A percentile compares a stretch with the other conserved stretches of the same genome.
These are phyloP conservation scores for Siniperca scherzeri DNA, from an alignment of 2,797 vertebrate species.

Conservation along the genomic window DNA sequence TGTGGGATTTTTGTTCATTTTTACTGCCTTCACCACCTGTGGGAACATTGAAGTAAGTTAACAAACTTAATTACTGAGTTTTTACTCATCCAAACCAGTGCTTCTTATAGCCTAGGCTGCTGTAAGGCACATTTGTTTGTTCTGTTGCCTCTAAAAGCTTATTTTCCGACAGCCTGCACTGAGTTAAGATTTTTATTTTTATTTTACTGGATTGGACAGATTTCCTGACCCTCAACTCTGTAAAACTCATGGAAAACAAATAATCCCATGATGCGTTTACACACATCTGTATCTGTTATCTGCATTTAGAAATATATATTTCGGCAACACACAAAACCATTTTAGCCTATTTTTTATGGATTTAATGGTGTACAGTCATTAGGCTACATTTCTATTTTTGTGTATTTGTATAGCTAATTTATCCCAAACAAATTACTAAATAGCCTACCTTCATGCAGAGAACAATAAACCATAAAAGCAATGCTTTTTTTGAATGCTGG, in stretches of 20 bases:
- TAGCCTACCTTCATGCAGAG: accelerated
- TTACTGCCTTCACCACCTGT: slow-evolving; percentile 89
- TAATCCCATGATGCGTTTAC: background rate
- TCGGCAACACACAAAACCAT: background rate
- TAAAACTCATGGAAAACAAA: background rate
- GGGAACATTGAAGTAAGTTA: slow-evolving; percentile 88
- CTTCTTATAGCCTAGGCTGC: too few relatives aligned
- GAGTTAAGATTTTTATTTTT: background rate
- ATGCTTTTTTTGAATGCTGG: background rate
- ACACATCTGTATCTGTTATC: background rate
- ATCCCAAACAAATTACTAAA: background rate
- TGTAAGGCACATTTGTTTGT: background rate
- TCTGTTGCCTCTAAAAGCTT: background rate
- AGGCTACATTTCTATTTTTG: background rate
- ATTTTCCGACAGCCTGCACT: background rate
- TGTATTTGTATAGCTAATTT: background rate
- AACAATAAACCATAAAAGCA: too few relatives aligned
- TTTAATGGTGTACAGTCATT: background rate
- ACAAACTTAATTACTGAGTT: background rate
- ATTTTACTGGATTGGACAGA: background rate
- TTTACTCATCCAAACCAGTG: background rate
- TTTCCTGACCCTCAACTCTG: background rate
- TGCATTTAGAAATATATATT: background rate
- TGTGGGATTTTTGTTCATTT: slow-evolving; percentile 86
- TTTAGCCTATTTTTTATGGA: background rate